Evolutionary conservation across 2,113 vertebrate species (phyloP), one percentile per base, ranked within the genome.

Genomic region (Thamnaconus septentrionalis): DNA sequence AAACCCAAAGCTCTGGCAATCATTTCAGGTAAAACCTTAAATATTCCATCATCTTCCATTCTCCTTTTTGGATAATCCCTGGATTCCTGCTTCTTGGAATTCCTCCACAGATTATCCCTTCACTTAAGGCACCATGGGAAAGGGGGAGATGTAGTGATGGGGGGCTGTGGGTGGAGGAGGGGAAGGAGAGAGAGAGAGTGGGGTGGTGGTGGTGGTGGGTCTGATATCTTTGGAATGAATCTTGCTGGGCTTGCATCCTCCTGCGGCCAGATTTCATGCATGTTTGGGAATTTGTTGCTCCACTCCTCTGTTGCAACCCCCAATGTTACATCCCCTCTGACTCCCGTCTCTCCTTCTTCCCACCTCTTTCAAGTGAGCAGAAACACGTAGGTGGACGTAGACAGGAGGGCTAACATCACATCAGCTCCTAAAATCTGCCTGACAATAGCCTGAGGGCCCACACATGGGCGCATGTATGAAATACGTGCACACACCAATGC

Each of bases 401-500:
- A 76, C 88, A 87, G 82, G 64, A 66, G 62, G 74, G 78, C 61
- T 83, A 71, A 77, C 76, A 31, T 75, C 64, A 54, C 66, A 57
- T 66, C 73, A 78, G 73, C 65, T 79, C 64, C 71, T 54, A 9
- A 76, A 72, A 81, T 84, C 82, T 83, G 76, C 81, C 75, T 87
- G 85, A 90, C 87, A 88, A 87, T 85, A 88, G 87, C 77, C 82
- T 58, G 64, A 78, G 80, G 83, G 82, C 61, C 66, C 61, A 63
- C 76, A 79, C 75, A 73, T 62, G 59, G 50, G 59, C 63, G 65
- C 75, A 69, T 44, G 18, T 31, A 31, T 31, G 18, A 31, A 31
- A 31, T 31, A 31, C 18, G 18, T 31, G 18, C 18, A 31, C 18
- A 31, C 18, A 31, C 18, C 18, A 31, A 66, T 51, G 73, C 59